phyloP scores from a whole-genome alignment of 1,140 invertebrate species.

The Schlechtendalia chinensis region DNA sequence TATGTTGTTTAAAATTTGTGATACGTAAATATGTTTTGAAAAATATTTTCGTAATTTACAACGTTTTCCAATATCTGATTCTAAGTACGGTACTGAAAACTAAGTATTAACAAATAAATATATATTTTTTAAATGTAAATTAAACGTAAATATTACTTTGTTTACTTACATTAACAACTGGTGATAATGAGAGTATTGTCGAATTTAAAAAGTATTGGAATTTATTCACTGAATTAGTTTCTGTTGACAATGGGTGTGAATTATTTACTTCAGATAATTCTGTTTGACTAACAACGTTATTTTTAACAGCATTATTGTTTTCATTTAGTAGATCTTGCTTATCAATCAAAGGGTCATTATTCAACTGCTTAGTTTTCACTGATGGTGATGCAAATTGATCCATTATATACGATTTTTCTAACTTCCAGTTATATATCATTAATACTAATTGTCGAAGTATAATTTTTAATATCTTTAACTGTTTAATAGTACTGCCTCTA shows the following conservation, averaged over 20 bases:
- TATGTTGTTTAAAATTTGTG: slow-evolving; percentile 56
- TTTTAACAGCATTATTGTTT: neutral
- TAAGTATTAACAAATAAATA: slow-evolving; percentile 54
- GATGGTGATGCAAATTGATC: slow-evolving; percentile 67
- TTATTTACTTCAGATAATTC: neutral
- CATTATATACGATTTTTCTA: slow-evolving; percentile 88
- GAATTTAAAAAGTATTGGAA: slow-evolving; percentile 75
- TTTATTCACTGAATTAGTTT: slow-evolving; percentile 62
- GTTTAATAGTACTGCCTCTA: slow-evolving; percentile 71
- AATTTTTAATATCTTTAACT: slow-evolving; percentile 79
- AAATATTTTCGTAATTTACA: slow-evolving; percentile 77
- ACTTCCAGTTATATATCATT: slow-evolving; percentile 84
- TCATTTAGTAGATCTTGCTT: neutral
- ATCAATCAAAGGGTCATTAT: neutral
- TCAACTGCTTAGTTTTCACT: slow-evolving; percentile 36
- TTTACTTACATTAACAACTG: slow-evolving; percentile 60
- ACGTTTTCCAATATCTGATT: slow-evolving; percentile 76
- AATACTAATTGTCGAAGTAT: slow-evolving; percentile 80
- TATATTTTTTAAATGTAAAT: neutral
- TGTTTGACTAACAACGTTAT: neutral
- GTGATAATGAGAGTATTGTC: slow-evolving; percentile 78
- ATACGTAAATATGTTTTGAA: slow-evolving; percentile 77
- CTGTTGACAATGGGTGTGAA: slow-evolving; percentile 57
- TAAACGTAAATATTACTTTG: neutral
- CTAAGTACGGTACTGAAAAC: slow-evolving; percentile 82